These are phyloP conservation scores for Orcinus orca DNA, from an alignment of 2,113 vertebrate species.

Conservation along the genomic window DNA sequence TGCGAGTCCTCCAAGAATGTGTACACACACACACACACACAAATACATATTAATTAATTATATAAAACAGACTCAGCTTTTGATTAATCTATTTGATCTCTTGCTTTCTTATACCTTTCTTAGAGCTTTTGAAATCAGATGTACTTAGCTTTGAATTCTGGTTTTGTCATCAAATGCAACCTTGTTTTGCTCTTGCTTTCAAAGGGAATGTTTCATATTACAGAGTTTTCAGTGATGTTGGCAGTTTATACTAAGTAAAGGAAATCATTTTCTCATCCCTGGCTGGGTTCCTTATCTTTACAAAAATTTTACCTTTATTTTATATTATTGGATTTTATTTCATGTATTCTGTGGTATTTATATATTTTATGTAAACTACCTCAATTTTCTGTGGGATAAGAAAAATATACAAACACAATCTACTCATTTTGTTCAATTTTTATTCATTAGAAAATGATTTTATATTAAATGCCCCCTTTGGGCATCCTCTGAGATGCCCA, in stretches of 20 bases:
- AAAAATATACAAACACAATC: not conserved
- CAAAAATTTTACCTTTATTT: not conserved
- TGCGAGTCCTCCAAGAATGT: not conserved
- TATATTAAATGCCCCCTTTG: not conserved
- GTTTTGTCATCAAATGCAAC: not conserved
- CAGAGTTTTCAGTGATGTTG: not conserved
- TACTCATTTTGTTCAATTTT: not conserved
- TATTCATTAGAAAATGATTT: not conserved
- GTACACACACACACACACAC: not conserved
- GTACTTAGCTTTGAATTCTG: not conserved
- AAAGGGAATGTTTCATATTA: not conserved
- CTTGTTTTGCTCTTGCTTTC: not conserved
- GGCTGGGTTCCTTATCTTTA: not conserved
- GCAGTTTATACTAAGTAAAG: not conserved
- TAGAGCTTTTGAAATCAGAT: not conserved
- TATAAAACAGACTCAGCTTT: not conserved
- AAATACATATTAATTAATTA: too few relatives aligned
- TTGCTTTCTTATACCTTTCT: not conserved
- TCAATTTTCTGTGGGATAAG: not conserved
- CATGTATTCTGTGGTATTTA: not conserved
- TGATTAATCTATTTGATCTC: not conserved
- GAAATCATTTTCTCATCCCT: not conserved
- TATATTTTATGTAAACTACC: not conserved
- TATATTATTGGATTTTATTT: not conserved
- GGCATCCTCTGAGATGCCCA: not conserved